Evolutionary conservation across 2,888 invertebrate genomes (phyloP).

Genomic region (Drosophila kanekoi): DNA sequence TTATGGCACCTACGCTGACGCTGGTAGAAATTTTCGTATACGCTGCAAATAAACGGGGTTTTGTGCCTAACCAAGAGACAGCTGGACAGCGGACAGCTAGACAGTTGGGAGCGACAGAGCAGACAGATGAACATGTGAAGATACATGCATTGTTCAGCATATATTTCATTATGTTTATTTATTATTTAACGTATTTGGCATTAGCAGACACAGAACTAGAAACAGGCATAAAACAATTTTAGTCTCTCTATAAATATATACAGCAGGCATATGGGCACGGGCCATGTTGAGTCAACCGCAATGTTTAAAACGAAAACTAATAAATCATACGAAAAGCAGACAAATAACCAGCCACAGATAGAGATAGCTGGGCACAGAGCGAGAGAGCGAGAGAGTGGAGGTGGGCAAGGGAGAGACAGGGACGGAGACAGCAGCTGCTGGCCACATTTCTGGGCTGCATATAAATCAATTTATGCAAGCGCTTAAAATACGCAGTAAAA

Average conservation of each 20-base stretch:
- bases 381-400: neutral
- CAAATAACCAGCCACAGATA: slow-evolving; percentile 44
- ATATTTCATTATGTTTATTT: slow-evolving; percentile 77
- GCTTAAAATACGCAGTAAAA: slow-evolving; percentile 52
- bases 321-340: slow-evolving; percentile 73
- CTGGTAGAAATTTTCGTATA: slow-evolving; percentile 51
- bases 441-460: slow-evolving; percentile 26
- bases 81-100: slow-evolving; percentile 11
- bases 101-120: slow-evolving; percentile 8
- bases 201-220: slow-evolving; percentile 39
- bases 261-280: neutral
- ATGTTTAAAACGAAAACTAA: slow-evolving; percentile 73
- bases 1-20: slow-evolving; percentile 59
- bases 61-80: slow-evolving; percentile 66
- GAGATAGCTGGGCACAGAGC: neutral
- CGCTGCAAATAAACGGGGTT: slow-evolving; percentile 64
- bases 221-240: slow-evolving; percentile 13
- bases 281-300: slow-evolving; percentile 58
- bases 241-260: slow-evolving; percentile 3
- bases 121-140: slow-evolving; percentile 51
- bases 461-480: slow-evolving; percentile 77
- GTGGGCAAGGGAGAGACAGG: neutral
- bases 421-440: slow-evolving; percentile 42
- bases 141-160: slow-evolving; percentile 55
- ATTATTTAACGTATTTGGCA: slow-evolving; percentile 74